Percentiles rank a stretch among this genome's conserved stretches.
phyloP scores from a whole-genome alignment of 1,140 invertebrate species.

The Colletes latitarsis region DNA sequence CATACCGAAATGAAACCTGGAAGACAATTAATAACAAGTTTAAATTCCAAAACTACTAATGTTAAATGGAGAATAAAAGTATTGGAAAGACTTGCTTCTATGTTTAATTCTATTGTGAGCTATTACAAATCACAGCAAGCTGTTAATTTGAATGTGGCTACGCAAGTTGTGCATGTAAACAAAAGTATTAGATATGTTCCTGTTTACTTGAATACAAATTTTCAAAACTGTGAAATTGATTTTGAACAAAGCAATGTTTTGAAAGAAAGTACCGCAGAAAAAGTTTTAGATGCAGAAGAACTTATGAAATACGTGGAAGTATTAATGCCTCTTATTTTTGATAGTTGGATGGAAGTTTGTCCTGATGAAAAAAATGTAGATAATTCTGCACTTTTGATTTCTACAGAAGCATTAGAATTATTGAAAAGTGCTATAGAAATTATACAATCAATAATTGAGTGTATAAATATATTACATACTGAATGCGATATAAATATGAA shows the following conservation, averaged over 20 bases:
- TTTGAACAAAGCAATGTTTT: constrained; percentile 48
- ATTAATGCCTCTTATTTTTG: constrained; percentile 86
- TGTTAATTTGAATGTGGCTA: background rate
- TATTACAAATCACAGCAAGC: constrained; percentile 14
- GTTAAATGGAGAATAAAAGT: constrained; percentile 90
- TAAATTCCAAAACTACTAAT: constrained; percentile 86
- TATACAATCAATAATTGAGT: constrained; percentile 81
- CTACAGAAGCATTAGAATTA: constrained; percentile 82
- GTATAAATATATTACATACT: constrained; percentile 77
- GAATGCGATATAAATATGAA: constrained; percentile 62
- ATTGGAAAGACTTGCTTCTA: constrained; percentile 84
- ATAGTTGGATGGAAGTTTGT: constrained; percentile 87
- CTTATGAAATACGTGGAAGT: constrained; percentile 82
- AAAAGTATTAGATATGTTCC: constrained; percentile 56
- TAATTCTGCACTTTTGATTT: constrained; percentile 77
- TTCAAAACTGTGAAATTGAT: constrained; percentile 60
- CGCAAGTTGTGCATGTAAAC: constrained; percentile 41
- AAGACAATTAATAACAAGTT: constrained; percentile 84
- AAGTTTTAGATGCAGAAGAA: constrained; percentile 55
- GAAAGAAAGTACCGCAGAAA: constrained; percentile 24
- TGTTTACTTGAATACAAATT: constrained; percentile 57
- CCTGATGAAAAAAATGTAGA: constrained; percentile 76
- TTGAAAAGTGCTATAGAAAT: constrained; percentile 83
- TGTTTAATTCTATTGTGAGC: constrained; percentile 81
- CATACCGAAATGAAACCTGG: constrained; percentile 83